Conservation (phyloP, 1,140 invertebrate genomes). For the Chrysoperla carnea region DNA sequence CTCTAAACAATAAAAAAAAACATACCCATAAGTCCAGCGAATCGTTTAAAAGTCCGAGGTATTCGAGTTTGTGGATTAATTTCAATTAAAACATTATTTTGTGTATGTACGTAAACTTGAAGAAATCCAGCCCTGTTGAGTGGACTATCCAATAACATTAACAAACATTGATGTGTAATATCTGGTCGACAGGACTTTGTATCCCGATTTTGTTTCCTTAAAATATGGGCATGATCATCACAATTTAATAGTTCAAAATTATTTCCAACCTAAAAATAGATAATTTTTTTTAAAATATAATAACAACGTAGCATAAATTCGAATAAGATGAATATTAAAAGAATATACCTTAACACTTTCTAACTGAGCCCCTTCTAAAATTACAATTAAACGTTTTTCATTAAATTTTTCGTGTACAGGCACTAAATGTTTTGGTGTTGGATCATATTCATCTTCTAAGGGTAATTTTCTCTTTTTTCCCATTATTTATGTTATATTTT, state of each 20-base stretch:
- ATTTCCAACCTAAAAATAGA: constrained; percentile 50
- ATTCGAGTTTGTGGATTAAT: constrained; percentile 97
- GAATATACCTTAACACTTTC: constrained; percentile 82
- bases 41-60: constrained; percentile 94
- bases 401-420: constrained; percentile 53
- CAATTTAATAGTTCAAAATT: constrained; percentile 85
- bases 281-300: constrained; percentile 2
- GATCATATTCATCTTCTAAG: constrained; percentile 37
- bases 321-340: constrained; percentile 2
- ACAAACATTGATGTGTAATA: constrained; percentile 85
- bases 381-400: constrained; percentile 82
- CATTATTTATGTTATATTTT: constrained; percentile 21
- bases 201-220: constrained; percentile 73
- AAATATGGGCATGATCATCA: constrained; percentile 74
- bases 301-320: too few relatives aligned
- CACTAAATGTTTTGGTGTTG: constrained; percentile 44
- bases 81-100: constrained; percentile 93
- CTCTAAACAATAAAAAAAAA: constrained; percentile 4
- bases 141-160: constrained; percentile 94
- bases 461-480: constrained; percentile 42
- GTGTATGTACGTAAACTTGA: constrained; percentile 90
- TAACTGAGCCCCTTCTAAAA: constrained; percentile 85
- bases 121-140: constrained; percentile 78
- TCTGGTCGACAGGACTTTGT: constrained; percentile 77
- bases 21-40: constrained; percentile 93